phyloP scores from a whole-genome alignment of 2,888 invertebrate species.

The Tholera decimalis region DNA sequence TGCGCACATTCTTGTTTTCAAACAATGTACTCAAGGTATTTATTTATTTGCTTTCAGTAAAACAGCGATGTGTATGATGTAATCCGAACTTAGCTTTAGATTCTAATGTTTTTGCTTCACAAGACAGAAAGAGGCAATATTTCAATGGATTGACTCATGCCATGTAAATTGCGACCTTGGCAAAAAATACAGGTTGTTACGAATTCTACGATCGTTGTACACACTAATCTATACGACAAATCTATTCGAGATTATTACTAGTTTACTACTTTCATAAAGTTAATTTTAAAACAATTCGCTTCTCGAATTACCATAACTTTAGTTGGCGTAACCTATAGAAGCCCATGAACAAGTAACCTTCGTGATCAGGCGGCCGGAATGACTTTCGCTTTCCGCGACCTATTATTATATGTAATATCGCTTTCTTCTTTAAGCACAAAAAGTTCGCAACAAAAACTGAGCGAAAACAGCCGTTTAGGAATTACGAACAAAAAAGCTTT shows the following conservation, averaged over 20 bases:
- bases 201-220: conserved; percentile 2
- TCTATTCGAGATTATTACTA: conserved; percentile 43
- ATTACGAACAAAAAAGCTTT: conserved; percentile 55
- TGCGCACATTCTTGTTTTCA: conserved; percentile 26
- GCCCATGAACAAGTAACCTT: conserved; percentile 68
- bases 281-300: conserved; percentile 49
- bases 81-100: conserved; percentile 4
- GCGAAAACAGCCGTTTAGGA: conserved; percentile 56
- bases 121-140: conserved; percentile 1
- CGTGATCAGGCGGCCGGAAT: conserved; percentile 68
- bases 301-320: conserved; percentile 50
- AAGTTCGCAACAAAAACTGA: conserved; percentile 62
- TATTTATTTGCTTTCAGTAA: conserved; percentile 31
- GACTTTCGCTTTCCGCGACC: conserved; percentile 75
- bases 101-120: not conserved
- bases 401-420: conserved; percentile 67
- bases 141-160: conserved; percentile 2
- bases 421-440: conserved; percentile 62
- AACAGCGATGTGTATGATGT: conserved; percentile 17
- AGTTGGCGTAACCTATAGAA: conserved; percentile 62
- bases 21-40: conserved; percentile 26
- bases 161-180: conserved; percentile 26
- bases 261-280: conserved; percentile 45
- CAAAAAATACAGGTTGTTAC: conserved; percentile 4
- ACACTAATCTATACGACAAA: conserved; percentile 34